Evolutionary conservation across 2,797 vertebrate genomes (phyloP), one percentile per base, ranked within the genome.

Genomic region (Sphaeramia orbicularis): DNA sequence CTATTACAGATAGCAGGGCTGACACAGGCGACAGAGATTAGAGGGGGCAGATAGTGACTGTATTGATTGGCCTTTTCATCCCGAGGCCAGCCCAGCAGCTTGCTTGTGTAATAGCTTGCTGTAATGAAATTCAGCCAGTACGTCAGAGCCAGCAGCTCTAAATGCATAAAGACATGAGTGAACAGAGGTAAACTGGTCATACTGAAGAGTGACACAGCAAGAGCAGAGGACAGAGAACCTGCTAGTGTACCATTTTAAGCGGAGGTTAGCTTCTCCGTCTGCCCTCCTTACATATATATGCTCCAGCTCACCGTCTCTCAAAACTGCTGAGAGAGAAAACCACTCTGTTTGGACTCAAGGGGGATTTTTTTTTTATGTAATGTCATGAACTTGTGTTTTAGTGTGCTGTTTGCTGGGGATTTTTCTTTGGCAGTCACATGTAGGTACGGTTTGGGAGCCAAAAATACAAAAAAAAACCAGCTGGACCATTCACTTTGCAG

Each of bases 1-100:
- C 92, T 93, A 94, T 94, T 93, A 93, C 92, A 93, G 93, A 95
- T 94, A 94, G 86, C 74, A 38, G 74, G 66, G 61, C 85, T 89
- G 90, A 93, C 92, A 93, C 86, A 84, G 86, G 83, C 85, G 76
- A 91, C 93, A 94, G 86, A 93, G 93, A 95, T 94, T 91, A 93
- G 84, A 90, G 90, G 80, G 84, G 86, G 89, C 91, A 93, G 92
- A 94, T 92, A 91, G 90, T 88, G 88, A 91, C 90, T 83, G 78
- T 92, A 95, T 95, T 92, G 93, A 95, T 94, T 90, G 90, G 86
- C 64, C 86, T 74, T 87, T 88, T 91, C 89, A 76, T 92, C 90
- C 81, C 7, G 37, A 71, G 80, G 89, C 90, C 72, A 71, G 85
- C 68, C 86, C 82, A 72, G 80, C 83, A 83, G 86, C 88, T 83